phyloP scores from a whole-genome alignment of 2,888 invertebrate genomes.

The Netelia inedita region DNA sequence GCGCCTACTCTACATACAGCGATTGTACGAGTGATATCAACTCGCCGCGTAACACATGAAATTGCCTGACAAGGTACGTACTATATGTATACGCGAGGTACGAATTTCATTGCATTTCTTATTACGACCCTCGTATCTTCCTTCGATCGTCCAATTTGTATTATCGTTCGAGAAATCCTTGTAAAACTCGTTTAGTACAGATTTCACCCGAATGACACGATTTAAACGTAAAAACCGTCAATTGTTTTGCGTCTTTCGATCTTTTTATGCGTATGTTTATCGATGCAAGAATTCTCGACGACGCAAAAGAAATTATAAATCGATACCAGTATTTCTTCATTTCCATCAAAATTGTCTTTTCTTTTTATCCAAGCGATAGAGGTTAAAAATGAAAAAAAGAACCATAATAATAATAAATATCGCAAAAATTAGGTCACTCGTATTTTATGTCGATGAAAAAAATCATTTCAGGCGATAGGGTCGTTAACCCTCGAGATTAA shows the following conservation, averaged over 20 bases:
- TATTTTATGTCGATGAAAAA: neutral
- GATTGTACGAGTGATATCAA: slow-evolving; percentile 43
- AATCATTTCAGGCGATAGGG: slow-evolving; percentile 17
- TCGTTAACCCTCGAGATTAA: slow-evolving; percentile 28
- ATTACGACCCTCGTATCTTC: neutral
- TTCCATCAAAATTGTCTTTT: neutral
- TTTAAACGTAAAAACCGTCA: neutral
- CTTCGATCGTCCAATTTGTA: neutral
- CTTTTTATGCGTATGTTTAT: neutral
- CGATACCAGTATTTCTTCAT: neutral
- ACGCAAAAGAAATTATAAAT: neutral
- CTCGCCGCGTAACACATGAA: slow-evolving; percentile 57
- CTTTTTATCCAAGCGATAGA: too few species aligned
- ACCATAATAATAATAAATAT: too few species aligned
- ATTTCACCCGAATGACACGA: neutral
- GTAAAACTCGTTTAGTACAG: neutral
- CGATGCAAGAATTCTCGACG: neutral
- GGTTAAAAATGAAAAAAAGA: too few species aligned
- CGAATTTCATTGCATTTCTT: slow-evolving; percentile 14
- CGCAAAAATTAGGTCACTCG: too few species aligned
- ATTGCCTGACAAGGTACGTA: slow-evolving; percentile 60
- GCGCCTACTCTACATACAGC: neutral
- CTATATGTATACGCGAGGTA: neutral
- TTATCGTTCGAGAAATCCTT: slow-evolving; percentile 4
- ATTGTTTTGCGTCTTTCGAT: slow-evolving; percentile 2